These are phyloP conservation scores for Eremobia ochroleuca DNA, from an alignment of 2,888 invertebrate genomes.

Conservation along the genomic window DNA sequence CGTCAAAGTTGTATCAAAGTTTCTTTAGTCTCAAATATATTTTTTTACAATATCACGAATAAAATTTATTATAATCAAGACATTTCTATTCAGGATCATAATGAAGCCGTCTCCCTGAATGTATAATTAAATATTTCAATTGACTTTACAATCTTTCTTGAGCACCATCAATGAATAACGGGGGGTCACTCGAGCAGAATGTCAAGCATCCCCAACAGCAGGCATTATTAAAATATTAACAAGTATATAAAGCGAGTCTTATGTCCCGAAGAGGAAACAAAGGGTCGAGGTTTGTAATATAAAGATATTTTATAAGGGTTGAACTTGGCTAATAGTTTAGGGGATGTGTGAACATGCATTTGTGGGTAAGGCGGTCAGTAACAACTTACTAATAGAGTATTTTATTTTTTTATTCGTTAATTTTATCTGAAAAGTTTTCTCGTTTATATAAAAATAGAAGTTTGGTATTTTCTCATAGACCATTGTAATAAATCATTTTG, in stretches of 20 bases:
- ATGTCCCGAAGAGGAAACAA: conserved; percentile 44
- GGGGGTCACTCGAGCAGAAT: conserved; percentile 34
- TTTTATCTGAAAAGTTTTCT: conserved; percentile 38
- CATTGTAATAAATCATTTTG: not conserved
- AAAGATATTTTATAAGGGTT: conserved; percentile 73
- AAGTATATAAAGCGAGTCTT: conserved; percentile 56
- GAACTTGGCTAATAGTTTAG: conserved; percentile 69
- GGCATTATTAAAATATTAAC: conserved; percentile 66
- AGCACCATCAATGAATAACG: conserved; percentile 31
- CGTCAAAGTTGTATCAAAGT: not conserved
- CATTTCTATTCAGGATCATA: conserved; percentile 37
- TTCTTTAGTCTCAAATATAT: not conserved
- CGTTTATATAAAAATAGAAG: not conserved
- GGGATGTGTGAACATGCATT: conserved; percentile 62
- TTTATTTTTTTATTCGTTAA: conserved; percentile 49
- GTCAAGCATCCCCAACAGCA: conserved; percentile 43
- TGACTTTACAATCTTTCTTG: conserved; percentile 23
- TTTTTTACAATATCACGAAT: conserved; percentile 23
- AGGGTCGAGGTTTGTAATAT: conserved; percentile 66
- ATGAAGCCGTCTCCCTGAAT: conserved; percentile 26
- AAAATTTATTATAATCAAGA: conserved; percentile 19
- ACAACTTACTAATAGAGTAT: conserved; percentile 33
- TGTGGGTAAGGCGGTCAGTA: conserved; percentile 44
- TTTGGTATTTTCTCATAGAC: not conserved
- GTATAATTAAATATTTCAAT: conserved; percentile 43